Conservation (phyloP, 2,888 invertebrate genomes). For the Bembecia ichneumoniformis region DNA sequence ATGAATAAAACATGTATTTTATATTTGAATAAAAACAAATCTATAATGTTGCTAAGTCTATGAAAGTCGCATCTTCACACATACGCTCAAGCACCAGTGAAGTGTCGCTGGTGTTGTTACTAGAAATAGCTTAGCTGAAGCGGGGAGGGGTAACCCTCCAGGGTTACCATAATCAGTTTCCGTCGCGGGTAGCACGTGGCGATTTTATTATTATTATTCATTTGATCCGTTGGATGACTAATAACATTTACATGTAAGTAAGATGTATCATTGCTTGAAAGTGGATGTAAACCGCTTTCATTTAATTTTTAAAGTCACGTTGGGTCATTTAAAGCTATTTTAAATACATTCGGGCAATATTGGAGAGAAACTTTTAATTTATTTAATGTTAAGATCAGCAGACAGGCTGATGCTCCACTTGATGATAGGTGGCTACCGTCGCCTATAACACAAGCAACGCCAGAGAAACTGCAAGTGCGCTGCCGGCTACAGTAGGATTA, state of each 20-base stretch:
- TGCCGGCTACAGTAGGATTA: too few relatives aligned
- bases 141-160: constrained; percentile 6
- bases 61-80: constrained; percentile 40
- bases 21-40: too few relatives aligned
- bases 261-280: background rate
- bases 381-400: too few relatives aligned
- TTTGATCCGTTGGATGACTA: constrained; percentile 11
- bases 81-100: constrained; percentile 46
- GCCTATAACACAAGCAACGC: too few relatives aligned
- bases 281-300: background rate
- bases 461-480: too few relatives aligned
- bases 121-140: constrained; percentile 44
- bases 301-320: too few relatives aligned
- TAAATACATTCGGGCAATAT: too few relatives aligned
- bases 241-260: background rate
- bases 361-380: too few relatives aligned
- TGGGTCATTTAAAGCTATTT: too few relatives aligned
- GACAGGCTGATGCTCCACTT: too few relatives aligned
- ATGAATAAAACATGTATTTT: too few relatives aligned
- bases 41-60: constrained; percentile 20
- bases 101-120: constrained; percentile 46
- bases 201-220: constrained; percentile 30
- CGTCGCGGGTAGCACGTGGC: constrained; percentile 48
- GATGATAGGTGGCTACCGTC: too few relatives aligned
- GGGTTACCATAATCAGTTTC: constrained; percentile 24